These are phyloP conservation scores for Argyresthia goedartella DNA, from an alignment of 2,888 invertebrate genomes.

Conservation along the genomic window DNA sequence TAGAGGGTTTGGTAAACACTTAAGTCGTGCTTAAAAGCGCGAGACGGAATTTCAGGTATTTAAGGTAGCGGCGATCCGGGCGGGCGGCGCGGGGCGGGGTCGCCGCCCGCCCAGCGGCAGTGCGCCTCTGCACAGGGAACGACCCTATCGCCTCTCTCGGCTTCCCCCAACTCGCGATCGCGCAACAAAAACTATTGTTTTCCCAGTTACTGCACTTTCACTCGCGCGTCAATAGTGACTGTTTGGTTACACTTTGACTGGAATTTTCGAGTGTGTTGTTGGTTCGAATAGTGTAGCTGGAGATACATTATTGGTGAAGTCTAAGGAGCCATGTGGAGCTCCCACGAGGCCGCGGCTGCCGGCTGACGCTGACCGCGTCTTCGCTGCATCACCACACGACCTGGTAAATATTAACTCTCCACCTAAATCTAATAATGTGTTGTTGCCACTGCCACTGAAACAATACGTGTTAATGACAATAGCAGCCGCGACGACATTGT, in stretches of 20 bases:
- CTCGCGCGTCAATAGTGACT: background rate
- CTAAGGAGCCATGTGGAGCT: slow-evolving; percentile 32
- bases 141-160: background rate
- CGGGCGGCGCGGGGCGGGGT: slow-evolving; percentile 37
- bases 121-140: slow-evolving; percentile 10
- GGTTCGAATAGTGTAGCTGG: background rate
- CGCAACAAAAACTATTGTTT: background rate
- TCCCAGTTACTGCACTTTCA: background rate
- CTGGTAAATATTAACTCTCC: slow-evolving; percentile 32
- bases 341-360: slow-evolving; percentile 38
- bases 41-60: slow-evolving; percentile 36
- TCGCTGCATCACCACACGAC: slow-evolving; percentile 31
- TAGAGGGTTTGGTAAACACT: slow-evolving; percentile 1
- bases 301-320: background rate
- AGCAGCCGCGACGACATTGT: background rate
- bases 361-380: slow-evolving; percentile 29
- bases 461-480: too few species aligned
- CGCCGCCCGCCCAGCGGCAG: slow-evolving; percentile 44
- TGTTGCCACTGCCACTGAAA: background rate
- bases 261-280: background rate
- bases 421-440: background rate
- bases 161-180: slow-evolving; percentile 3
- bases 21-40: slow-evolving; percentile 25
- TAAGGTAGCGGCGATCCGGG: slow-evolving; percentile 27
- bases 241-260: background rate